Evolutionary conservation across 2,888 invertebrate genomes (phyloP).

Genomic region (Caenorhabditis becei): DNA sequence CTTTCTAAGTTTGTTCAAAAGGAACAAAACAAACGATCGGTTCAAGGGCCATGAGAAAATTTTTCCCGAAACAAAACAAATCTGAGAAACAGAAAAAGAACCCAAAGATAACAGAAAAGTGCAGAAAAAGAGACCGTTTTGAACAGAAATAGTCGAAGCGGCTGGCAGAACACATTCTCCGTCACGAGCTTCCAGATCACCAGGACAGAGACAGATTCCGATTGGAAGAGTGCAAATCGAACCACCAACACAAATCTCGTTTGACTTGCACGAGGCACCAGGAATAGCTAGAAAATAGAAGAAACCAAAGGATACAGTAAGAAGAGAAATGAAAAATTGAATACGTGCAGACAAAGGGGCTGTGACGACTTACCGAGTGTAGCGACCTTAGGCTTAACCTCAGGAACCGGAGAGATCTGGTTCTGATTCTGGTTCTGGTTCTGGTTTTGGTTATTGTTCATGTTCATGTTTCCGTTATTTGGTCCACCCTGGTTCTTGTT

Average conservation of each 20-base stretch:
- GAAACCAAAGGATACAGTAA: conserved; percentile 46
- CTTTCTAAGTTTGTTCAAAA: conserved; percentile 6
- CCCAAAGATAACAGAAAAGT: conserved; percentile 21
- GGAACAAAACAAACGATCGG: conserved; percentile 8
- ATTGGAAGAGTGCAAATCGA: conserved; percentile 77
- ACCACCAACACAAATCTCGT: conserved; percentile 79
- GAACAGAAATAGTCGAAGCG: conserved; percentile 65
- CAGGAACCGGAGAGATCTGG: conserved; percentile 33
- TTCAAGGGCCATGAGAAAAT: conserved; percentile 7
- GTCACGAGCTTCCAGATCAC: conserved; percentile 75
- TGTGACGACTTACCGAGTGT: conserved; percentile 64
- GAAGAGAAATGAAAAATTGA: conserved; percentile 9
- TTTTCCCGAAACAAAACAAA: conserved; percentile 6
- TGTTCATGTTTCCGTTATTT: conserved; percentile 9
- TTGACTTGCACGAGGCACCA: conserved; percentile 76
- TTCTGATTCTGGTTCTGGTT: conserved; percentile 39
- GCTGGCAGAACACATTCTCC: conserved; percentile 77
- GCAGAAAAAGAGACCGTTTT: conserved; percentile 60
- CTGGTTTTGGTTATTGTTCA: too few species aligned
- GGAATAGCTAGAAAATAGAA: conserved; percentile 65
- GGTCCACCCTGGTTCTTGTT: conserved; percentile 47
- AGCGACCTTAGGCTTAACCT: conserved; percentile 56
- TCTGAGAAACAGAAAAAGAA: conserved; percentile 1
- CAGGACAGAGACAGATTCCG: conserved; percentile 79
- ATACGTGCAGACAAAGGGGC: conserved; percentile 4